These are phyloP conservation scores for Pempheris klunzingeri DNA, from an alignment of 2,797 vertebrate species.

Conservation along the genomic window DNA sequence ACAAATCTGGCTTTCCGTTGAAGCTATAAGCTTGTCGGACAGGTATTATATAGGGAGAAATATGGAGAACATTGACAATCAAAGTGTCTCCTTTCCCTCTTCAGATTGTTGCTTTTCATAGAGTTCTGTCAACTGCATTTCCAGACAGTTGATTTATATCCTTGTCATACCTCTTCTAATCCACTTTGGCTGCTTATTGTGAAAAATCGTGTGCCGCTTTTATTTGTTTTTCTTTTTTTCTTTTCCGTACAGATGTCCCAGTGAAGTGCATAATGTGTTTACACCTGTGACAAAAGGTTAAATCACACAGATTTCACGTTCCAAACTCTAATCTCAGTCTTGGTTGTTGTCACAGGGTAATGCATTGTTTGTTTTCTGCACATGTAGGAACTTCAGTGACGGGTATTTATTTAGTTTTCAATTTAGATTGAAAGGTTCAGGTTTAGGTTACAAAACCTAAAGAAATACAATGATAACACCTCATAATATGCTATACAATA, in stretches of 20 bases:
- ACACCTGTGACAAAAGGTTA: not conserved
- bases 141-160: slow-evolving; percentile 17
- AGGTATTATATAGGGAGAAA: slow-evolving; percentile 33
- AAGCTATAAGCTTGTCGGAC: slow-evolving; percentile 24
- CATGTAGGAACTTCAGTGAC: not conserved
- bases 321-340: not conserved
- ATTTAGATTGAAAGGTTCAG: no score
- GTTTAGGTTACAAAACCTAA: no score
- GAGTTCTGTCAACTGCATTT: slow-evolving; percentile 16
- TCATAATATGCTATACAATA: no score
- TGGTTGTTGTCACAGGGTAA: not conserved
- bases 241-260: not conserved
- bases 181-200: slow-evolving; percentile 20
- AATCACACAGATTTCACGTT: not conserved
- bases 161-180: slow-evolving; percentile 21
- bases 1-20: not conserved
- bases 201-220: slow-evolving; percentile 16
- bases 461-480: no score
- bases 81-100: slow-evolving; percentile 19
- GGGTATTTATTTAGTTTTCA: not conserved
- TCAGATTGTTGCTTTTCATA: not conserved
- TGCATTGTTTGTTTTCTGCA: not conserved
- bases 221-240: slow-evolving; percentile 8
- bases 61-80: slow-evolving; percentile 39
- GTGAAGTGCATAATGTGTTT: not conserved